Percentiles rank a stretch among this genome's conserved stretches.
Evolutionary conservation across 2,797 vertebrate species (phyloP).

Genomic region (Xenentodon cancila): DNA sequence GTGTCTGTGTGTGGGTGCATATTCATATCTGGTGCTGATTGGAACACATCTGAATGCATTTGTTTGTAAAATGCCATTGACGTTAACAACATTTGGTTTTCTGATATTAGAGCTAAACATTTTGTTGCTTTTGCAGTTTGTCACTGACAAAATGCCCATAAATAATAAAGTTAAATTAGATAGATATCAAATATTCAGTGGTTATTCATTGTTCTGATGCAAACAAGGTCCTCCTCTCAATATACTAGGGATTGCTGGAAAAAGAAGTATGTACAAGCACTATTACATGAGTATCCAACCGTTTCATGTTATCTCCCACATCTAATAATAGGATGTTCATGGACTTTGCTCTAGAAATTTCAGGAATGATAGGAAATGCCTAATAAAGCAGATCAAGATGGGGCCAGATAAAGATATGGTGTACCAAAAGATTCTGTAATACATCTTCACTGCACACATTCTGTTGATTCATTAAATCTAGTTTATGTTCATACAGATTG

Average conservation of each 20-base stretch:
- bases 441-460: no score
- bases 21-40: conserved; percentile 24
- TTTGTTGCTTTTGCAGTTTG: neutral
- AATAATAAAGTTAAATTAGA: conserved; percentile 10
- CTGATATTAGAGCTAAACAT: conserved; percentile 5
- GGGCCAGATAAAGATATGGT: no score
- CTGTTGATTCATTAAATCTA: no score
- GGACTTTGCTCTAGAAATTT: no score
- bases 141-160: neutral
- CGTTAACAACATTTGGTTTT: conserved; percentile 17
- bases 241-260: conserved; percentile 10
- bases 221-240: conserved; percentile 12
- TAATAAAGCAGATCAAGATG: no score
- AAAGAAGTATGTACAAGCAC: conserved; percentile 5
- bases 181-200: conserved; percentile 2
- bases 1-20: conserved; percentile 36
- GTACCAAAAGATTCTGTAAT: no score
- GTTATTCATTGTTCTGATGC: neutral
- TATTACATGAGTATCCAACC: no score
- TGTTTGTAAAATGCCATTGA: conserved; percentile 29
- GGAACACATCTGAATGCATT: conserved; percentile 38
- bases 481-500: no score
- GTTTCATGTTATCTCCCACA: no score
- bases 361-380: no score
- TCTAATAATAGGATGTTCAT: no score